Conservation (phyloP, 1,140 invertebrate genomes). For the Drosophila nikananu region DNA sequence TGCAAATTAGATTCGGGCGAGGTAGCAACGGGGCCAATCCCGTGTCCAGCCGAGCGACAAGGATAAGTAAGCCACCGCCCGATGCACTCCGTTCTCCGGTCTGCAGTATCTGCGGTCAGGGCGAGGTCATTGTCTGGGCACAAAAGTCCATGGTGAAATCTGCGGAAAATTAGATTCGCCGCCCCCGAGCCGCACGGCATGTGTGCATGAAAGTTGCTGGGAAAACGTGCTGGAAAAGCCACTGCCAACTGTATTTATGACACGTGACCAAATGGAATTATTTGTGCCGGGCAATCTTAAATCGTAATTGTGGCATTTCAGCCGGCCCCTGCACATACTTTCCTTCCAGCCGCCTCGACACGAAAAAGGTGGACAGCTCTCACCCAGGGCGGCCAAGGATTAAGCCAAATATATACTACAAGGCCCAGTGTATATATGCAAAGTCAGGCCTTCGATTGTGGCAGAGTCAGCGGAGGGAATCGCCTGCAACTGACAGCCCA, state of each 20-base stretch:
- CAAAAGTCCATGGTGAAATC: conserved; percentile 60
- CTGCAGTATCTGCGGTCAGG: conserved; percentile 13
- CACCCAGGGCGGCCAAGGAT: conserved; percentile 27
- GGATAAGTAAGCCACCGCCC: conserved; percentile 56
- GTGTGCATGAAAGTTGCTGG: conserved; percentile 32
- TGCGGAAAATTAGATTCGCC: conserved; percentile 74
- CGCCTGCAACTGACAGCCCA: conserved; percentile 49
- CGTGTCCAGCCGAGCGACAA: conserved; percentile 52
- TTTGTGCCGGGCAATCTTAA: conserved; percentile 39
- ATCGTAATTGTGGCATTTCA: conserved; percentile 47
- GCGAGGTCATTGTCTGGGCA: conserved; percentile 42
- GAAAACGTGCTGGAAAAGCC: conserved; percentile 36
- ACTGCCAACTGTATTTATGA: conserved; percentile 50
- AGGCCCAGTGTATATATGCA: conserved; percentile 1
- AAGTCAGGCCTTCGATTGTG: conserved; percentile 28
- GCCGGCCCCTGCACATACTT: conserved; percentile 16
- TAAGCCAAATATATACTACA: conserved; percentile 27
- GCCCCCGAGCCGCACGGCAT: conserved; percentile 18
- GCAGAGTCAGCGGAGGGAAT: conserved; percentile 39
- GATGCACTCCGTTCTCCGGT: conserved; percentile 7
- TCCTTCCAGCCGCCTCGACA: conserved; percentile 37
- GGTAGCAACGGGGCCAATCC: conserved; percentile 48
- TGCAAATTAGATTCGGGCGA: conserved; percentile 63
- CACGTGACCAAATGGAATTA: conserved; percentile 53
- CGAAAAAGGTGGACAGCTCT: conserved; percentile 70